Percentiles rank a stretch among this genome's conserved stretches.
Conservation (phyloP, 2,888 invertebrate species). For the Tachystola acroxantha region DNA sequence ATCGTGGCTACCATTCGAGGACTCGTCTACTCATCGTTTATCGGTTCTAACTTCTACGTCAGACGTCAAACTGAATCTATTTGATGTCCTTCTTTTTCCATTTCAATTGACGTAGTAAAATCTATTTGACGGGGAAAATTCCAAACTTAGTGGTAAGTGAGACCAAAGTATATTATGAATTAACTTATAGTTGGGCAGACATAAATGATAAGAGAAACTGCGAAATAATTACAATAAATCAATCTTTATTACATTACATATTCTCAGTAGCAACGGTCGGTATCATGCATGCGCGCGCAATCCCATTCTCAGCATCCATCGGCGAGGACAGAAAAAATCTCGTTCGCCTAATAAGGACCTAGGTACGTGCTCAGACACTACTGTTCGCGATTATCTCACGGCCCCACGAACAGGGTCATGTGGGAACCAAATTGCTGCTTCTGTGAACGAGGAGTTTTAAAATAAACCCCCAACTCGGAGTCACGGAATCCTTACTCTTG, state of each 20-base stretch:
- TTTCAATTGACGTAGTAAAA: too few relatives aligned
- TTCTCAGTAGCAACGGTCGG: slow-evolving; percentile 29
- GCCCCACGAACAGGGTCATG: slow-evolving; percentile 62
- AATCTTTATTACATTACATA: slow-evolving; percentile 27
- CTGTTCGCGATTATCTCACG: slow-evolving; percentile 73
- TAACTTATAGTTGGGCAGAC: too few relatives aligned
- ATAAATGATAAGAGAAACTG: too few relatives aligned
- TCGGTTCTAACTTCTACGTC: too few relatives aligned
- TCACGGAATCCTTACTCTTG: slow-evolving; percentile 53
- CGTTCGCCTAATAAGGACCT: slow-evolving; percentile 61
- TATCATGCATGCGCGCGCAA: slow-evolving; percentile 50
- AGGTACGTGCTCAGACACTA: slow-evolving; percentile 66
- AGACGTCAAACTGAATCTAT: too few relatives aligned
- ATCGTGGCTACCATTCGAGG: too few relatives aligned
- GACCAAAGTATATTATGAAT: too few relatives aligned
- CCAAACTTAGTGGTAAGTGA: too few relatives aligned
- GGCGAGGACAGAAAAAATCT: slow-evolving; percentile 50
- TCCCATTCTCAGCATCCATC: slow-evolving; percentile 36
- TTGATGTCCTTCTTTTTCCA: too few relatives aligned
- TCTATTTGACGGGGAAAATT: too few relatives aligned
- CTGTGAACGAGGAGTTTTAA: slow-evolving; percentile 49
- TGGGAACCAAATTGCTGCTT: slow-evolving; percentile 59
- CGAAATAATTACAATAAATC: too few relatives aligned
- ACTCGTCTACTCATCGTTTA: too few relatives aligned
- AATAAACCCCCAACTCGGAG: slow-evolving; percentile 36